Evolutionary conservation across 2,888 invertebrate species (phyloP).

Genomic region (Augiades crinisus): DNA sequence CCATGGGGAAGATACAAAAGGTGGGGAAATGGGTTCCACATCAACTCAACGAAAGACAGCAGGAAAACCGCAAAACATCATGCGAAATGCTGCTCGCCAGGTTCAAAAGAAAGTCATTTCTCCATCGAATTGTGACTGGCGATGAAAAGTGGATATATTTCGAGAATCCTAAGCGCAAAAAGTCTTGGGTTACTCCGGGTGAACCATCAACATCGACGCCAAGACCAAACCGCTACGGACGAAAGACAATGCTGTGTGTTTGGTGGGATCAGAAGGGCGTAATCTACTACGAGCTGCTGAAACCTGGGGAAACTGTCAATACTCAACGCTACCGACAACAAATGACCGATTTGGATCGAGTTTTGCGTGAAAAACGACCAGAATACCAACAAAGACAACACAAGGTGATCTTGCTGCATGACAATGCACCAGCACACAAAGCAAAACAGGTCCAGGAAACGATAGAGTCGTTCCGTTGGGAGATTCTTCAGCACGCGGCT

Average conservation of each 20-base stretch:
- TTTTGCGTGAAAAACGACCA: slow-evolving; percentile 27
- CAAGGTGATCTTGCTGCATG: slow-evolving; percentile 30
- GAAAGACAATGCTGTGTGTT: too few relatives aligned
- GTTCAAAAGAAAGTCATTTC: slow-evolving; percentile 17
- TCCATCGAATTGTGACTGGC: slow-evolving; percentile 27
- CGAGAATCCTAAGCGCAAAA: slow-evolving; percentile 20
- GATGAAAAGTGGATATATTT: too few relatives aligned
- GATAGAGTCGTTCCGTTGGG: slow-evolving; percentile 1
- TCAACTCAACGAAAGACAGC: slow-evolving; percentile 11
- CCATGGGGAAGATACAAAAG: slow-evolving; percentile 20
- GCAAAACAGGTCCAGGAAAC: slow-evolving; percentile 7
- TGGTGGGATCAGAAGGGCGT: too few relatives aligned
- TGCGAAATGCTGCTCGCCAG: slow-evolving; percentile 19
- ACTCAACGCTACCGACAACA: slow-evolving; percentile 16
- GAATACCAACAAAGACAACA: slow-evolving; percentile 25
- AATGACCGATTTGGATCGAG: slow-evolving; percentile 27
- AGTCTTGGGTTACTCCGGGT: too few relatives aligned
- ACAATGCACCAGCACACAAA: slow-evolving; percentile 27
- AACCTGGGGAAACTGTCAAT: slow-evolving; percentile 28
- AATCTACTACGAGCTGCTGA: slow-evolving; percentile 30
- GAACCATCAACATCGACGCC: too few relatives aligned
- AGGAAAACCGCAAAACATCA: background rate
- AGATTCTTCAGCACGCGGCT: slow-evolving; percentile 10
- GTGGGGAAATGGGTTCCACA: slow-evolving; percentile 24
- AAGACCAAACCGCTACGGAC: too few relatives aligned